Base-by-base conservation (phyloP, 2,888 invertebrate genomes). In the Electrophaes corylata region DNA sequence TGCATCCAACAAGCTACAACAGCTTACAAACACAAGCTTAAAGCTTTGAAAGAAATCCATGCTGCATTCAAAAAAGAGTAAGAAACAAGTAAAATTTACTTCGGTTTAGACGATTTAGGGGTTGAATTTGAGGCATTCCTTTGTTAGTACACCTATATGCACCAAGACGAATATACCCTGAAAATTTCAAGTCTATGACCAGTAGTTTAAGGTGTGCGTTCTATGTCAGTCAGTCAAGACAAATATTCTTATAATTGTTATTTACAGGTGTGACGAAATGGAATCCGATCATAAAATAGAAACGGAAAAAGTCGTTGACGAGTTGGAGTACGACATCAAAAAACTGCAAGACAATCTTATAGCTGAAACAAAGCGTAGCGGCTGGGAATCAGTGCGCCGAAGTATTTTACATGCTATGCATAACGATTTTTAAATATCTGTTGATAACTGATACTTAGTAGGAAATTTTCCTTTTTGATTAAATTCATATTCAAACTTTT, bases 371-470 rank as follows among this genome's bases (percentile, higher is more conserved):
- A 89, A 86, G 57, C 78, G 81, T 48, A 86, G 69, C 69, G 83
- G 84, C 45, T 82, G 83, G 81, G 87, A 90, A 64, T 79, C 77
- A 14, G 66, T 91, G 37, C 76, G 79, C 1, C 78, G 81, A 72
- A 83, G 82, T 12, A 81, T 90, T 53, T 79, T 85, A 60, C 79
- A 86, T 72, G 81, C 82, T 75, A 84, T 89, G 83, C 81, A 87
- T 60, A 84, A 85, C 80, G 83, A 86, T 69, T 77, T 83, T 65
- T 86, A 78, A 75, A 61, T 37, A 6, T 48, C 4, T 45, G 0
- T 29, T 31, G 14, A 44, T 12, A 41, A 12, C 26, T 8, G 26
- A 20, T 16, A 16, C 18, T 57, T 23, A 46, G 12, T n/a, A 41
- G 12, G 16, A 20, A 31, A 46, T 46, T 20, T 29, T 41, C 29